A percentile compares a stretch with the other conserved stretches of the same genome.
Evolutionary conservation across 2,888 invertebrate species (phyloP).

Genomic region (Zaprionus lineosus): DNA sequence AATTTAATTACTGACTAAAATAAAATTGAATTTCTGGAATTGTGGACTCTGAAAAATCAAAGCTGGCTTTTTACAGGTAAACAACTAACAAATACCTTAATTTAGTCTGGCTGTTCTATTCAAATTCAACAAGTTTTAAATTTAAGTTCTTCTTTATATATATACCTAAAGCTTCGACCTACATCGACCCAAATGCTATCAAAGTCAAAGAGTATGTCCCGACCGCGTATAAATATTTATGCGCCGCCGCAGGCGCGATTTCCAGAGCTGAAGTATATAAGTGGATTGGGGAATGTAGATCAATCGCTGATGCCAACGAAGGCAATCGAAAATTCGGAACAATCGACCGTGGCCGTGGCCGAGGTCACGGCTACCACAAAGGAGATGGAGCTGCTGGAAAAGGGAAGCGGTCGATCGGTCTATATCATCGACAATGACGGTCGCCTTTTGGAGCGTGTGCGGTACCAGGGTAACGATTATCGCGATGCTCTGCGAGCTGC

Average conservation of each 20-base stretch:
- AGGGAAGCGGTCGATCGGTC: conserved; percentile 36
- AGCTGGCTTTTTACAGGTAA: too few species aligned
- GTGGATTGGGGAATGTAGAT: conserved; percentile 13
- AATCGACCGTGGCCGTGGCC: background rate
- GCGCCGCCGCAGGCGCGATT: conserved; percentile 37
- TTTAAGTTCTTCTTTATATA: too few species aligned
- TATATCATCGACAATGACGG: conserved; percentile 43
- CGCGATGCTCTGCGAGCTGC: conserved; percentile 43
- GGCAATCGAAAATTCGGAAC: background rate
- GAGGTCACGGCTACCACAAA: conserved; percentile 3
- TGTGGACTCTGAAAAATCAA: too few species aligned
- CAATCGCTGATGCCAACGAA: background rate
- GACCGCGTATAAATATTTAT: conserved; percentile 36
- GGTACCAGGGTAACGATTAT: conserved; percentile 53
- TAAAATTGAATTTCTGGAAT: too few species aligned
- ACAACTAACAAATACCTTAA: too few species aligned
- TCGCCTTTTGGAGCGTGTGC: conserved; percentile 47
- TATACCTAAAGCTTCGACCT: too few species aligned
- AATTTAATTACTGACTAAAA: too few species aligned
- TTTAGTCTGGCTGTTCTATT: too few species aligned
- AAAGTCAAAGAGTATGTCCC: conserved; percentile 41
- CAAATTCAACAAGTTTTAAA: too few species aligned
- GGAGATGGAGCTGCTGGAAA: conserved; percentile 9
- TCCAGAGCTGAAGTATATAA: conserved; percentile 31
- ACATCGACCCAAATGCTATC: too few species aligned